These are phyloP conservation scores for Drosophila meridiana DNA, from an alignment of 2,888 invertebrate species.

Conservation along the genomic window DNA sequence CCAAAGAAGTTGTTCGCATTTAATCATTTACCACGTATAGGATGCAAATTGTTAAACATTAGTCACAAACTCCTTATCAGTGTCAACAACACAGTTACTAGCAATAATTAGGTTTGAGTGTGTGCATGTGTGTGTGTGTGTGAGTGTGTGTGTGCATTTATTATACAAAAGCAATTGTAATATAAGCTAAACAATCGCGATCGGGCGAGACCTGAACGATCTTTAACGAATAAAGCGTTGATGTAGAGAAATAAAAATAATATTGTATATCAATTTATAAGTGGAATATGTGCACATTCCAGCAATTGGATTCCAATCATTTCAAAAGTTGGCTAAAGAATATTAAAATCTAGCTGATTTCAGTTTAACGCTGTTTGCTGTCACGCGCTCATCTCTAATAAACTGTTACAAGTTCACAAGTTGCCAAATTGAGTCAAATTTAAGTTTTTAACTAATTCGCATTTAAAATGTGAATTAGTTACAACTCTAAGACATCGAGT, in stretches of 20 bases:
- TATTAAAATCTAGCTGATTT: not conserved
- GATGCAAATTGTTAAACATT: slow-evolving; percentile 41
- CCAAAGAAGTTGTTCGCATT: slow-evolving; percentile 56
- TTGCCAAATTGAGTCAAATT: not conserved
- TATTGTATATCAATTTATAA: not conserved
- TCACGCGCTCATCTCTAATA: slow-evolving; percentile 4
- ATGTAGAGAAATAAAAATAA: not conserved
- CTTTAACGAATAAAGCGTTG: slow-evolving; percentile 51
- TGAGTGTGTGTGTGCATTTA: slow-evolving; percentile 42
- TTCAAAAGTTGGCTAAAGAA: not conserved
- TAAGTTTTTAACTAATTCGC: not conserved
- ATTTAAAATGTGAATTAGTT: not conserved
- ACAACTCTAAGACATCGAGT: not conserved
- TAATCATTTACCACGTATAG: not conserved
- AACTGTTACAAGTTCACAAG: not conserved
- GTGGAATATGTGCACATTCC: not conserved
- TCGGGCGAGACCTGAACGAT: slow-evolving; percentile 18
- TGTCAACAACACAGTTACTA: slow-evolving; percentile 51
- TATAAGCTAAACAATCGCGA: slow-evolving; percentile 25
- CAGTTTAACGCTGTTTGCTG: not conserved
- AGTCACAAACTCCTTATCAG: slow-evolving; percentile 53
- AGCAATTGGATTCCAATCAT: not conserved
- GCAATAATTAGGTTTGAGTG: slow-evolving; percentile 28
- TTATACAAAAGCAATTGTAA: slow-evolving; percentile 50
- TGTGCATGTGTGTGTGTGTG: slow-evolving; percentile 9